Evolutionary conservation across 2,113 vertebrate species (phyloP), one percentile per base, ranked within the genome.

Genomic region (Chrysochloris asiatica): DNA sequence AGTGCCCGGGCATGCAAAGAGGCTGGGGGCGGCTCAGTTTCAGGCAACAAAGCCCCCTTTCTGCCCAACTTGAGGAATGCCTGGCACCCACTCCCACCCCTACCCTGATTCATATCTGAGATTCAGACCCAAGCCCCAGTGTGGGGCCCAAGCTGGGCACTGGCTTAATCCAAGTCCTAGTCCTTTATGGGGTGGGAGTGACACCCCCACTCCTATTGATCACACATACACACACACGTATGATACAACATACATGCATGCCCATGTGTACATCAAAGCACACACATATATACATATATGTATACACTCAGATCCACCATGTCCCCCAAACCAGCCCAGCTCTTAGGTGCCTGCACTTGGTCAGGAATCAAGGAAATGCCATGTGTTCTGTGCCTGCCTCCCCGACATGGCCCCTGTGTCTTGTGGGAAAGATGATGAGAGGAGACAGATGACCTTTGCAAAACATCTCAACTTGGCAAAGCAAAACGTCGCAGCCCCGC

Each of bases 31-130:
- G 26, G 94, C 94, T 93, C 86, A 26, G 43, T 84, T 77, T 90
- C 30, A 6, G 69, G 80, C 77, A 93, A 96, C 93, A 96, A 96
- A 95, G 89, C 76, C 72, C 82, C 77, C 80, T 93, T 97, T 93
- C 86, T 96, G 93, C 88, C 72, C 47, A 48, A 72, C 41, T 19
- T 61, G 13, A 88, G 80, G 92, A 94, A 92, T 86, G 92, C 88
- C 76, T 30, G 38, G 56, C 88, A 48, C 79, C 83, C 86, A 38
- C 45, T 92, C 80, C 78, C 2, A 1, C 71, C 67, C 61, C 69
- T 1, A 63, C 81, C 83, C 81, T 5, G 2, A 69, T 83, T 50
- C 9, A 0, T 90, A 73, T 90, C 95, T 95, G 75, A 73, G 63
- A 8, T 28, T 22, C 21, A 26, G 80, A 83, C 90, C 33, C 45